phyloP scores from a whole-genome alignment of 2,888 invertebrate genomes.

The Ganaspis brasiliensis region DNA sequence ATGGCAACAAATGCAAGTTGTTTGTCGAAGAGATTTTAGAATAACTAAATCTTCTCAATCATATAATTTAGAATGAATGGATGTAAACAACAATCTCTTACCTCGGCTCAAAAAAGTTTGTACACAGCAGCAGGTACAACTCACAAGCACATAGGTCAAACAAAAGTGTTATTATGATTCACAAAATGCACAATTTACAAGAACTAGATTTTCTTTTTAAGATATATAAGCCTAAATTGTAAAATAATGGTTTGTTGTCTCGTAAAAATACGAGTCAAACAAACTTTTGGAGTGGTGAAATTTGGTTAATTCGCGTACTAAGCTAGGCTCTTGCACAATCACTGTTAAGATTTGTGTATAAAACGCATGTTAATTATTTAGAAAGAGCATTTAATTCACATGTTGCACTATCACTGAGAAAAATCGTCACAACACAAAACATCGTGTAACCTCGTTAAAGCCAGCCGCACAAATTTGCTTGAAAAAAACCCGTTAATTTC shows the following conservation, averaged over 20 bases:
- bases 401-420: constrained; percentile 29
- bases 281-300: neutral
- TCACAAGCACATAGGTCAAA: constrained; percentile 25
- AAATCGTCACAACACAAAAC: constrained; percentile 39
- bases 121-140: neutral
- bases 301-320: constrained; percentile 16
- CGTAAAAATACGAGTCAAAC: neutral
- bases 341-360: constrained; percentile 17
- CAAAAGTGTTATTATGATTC: constrained; percentile 23
- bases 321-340: neutral
- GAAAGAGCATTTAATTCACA: constrained; percentile 32
- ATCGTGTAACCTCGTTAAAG: constrained; percentile 38
- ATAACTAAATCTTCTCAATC: neutral
- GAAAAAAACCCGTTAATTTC: constrained; percentile 36
- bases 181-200: neutral
- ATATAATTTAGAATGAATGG: neutral
- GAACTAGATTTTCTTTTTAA: neutral
- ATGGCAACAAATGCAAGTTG: too few relatives aligned
- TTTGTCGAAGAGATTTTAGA: too few relatives aligned
- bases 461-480: constrained; percentile 37
- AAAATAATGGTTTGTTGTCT: neutral
- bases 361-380: constrained; percentile 24
- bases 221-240: neutral
- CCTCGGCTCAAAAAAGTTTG: constrained; percentile 25
- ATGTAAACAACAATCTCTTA: constrained; percentile 17